Percentiles rank a stretch among this genome's conserved stretches.
Evolutionary conservation across 2,797 vertebrate species (phyloP).

Genomic region (Helarctos malayanus): DNA sequence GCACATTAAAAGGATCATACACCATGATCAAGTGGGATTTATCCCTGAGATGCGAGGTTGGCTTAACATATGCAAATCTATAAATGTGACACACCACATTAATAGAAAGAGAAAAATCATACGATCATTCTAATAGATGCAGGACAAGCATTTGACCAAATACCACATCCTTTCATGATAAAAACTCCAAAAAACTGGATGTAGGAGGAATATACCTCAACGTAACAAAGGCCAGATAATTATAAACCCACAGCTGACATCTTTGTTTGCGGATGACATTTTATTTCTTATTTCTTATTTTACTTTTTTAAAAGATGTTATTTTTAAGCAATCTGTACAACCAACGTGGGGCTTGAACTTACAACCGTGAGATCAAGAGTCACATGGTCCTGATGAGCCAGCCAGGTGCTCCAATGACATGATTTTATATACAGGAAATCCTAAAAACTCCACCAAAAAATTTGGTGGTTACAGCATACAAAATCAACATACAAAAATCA

Average conservation of each 20-base stretch:
- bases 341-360: not conserved
- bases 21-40: not conserved
- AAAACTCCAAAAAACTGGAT: not conserved
- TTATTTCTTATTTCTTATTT: not conserved
- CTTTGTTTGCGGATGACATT: not conserved
- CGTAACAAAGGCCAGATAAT: not conserved
- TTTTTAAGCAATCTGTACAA: not conserved
- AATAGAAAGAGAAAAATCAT: not conserved
- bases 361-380: not conserved
- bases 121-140: not conserved
- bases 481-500: not conserved
- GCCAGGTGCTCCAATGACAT: not conserved
- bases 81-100: not conserved
- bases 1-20: not conserved
- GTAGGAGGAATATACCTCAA: not conserved
- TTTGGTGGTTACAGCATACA: not conserved
- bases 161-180: not conserved
- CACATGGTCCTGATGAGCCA: not conserved
- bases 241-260: not conserved
- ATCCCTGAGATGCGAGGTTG: not conserved
- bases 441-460: not conserved
- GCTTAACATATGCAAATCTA: not conserved
- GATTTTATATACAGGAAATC: not conserved
- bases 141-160: not conserved
- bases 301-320: not conserved